These are phyloP conservation scores for Stichodactyla helianthus DNA, from an alignment of 64 coral and sea anemone genomes.

Conservation along the genomic window DNA sequence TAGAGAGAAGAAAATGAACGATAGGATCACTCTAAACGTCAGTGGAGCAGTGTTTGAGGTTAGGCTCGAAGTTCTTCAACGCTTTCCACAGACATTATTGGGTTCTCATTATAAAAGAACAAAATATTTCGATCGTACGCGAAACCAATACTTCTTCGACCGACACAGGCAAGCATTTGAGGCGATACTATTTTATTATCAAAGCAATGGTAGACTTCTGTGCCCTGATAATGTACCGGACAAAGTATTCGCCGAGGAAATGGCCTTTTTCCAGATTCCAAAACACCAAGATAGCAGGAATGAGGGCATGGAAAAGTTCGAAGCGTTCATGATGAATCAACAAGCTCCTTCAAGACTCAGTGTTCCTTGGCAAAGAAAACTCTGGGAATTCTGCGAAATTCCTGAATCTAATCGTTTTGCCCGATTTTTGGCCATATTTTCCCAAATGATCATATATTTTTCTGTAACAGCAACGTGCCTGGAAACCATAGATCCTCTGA, in stretches of 20 bases:
- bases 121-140: conserved; percentile 57
- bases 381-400: conserved; percentile 89
- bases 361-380: conserved; percentile 42
- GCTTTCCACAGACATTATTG: conserved; percentile 69
- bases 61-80: conserved; percentile 30
- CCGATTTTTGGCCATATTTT: conserved; percentile 50
- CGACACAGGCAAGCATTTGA: conserved; percentile 87
- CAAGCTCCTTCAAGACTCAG: conserved; percentile 27
- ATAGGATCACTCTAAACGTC: conserved; percentile 56
- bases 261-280: conserved; percentile 80
- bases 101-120: conserved; percentile 64
- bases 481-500: conserved; percentile 40
- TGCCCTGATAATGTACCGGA: conserved; percentile 81
- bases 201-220: conserved; percentile 73
- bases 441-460: conserved; percentile 49
- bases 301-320: conserved; percentile 18
- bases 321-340: conserved; percentile 49
- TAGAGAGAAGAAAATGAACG: background rate
- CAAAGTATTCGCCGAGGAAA: conserved; percentile 83
- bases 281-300: background rate
- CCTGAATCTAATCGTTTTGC: conserved; percentile 56
- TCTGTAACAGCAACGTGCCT: conserved; percentile 62
- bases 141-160: conserved; percentile 81
- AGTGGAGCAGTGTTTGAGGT: conserved; percentile 84
- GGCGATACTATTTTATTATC: conserved; percentile 86